Evolutionary conservation across 2,888 invertebrate genomes (phyloP), one percentile per base, ranked within the genome.

Genomic region (Cheilosia soror): DNA sequence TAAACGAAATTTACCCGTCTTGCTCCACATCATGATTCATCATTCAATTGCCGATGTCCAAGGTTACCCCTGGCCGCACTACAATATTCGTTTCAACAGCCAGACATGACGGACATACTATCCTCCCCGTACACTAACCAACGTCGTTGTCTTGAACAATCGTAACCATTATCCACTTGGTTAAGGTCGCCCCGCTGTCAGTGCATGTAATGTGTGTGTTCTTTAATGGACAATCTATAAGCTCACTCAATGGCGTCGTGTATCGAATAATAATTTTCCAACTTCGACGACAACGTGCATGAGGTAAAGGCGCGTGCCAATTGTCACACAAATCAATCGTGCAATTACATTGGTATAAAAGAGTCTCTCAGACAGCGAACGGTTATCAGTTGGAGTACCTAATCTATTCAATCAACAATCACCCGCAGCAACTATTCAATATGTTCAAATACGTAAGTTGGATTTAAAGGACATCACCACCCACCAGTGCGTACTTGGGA

Each of bases 361-460:
- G 66, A 47, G 53, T 65, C 58, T 55, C 4, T 9, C 65, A 20
- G 58, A 9, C 33, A 33, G n/a, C 51, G 7, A 49, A 53, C 15
- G 63, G 63, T 57, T 62, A 85, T 85, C 81, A 85, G 85, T 85
- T 81, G 81, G 81, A 81, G 71, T 44, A 57, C 58, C 44, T 49
- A 37, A 68, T 51, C 62, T 49, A 71, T 76, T 68, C 71, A 81
- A 76, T 72, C 76, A 72, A 76, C 75, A 84, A 71, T 9, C 42
- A 44, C 40, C 31, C 15, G n/a, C n/a, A 37, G 37, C 3, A 37
- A 37, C 3, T 63, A 49, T 47, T 73, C 63, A 87, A 87, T 33
- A 87, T 87, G 87, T 87, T 87, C 77, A 87, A 80, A 77, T 73
- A 62, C 63, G 87, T 87, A 77, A 87, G 87, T 80, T 11, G 11